phyloP scores from a whole-genome alignment of 2,888 invertebrate species.

The Drosophila robusta region DNA sequence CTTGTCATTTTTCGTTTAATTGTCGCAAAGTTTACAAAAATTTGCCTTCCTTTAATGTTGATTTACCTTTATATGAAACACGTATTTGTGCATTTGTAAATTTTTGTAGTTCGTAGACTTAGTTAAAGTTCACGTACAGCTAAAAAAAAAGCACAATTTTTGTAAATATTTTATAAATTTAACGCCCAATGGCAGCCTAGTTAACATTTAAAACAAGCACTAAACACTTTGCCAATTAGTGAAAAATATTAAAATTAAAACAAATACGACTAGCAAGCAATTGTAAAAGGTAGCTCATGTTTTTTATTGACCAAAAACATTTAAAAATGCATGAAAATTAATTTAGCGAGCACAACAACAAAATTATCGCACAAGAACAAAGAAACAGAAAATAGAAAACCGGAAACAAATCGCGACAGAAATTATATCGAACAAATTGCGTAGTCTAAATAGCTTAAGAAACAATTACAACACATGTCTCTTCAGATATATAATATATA shows the following conservation, averaged over 20 bases:
- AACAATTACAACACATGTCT: constrained; percentile 23
- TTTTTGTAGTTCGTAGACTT: constrained; percentile 74
- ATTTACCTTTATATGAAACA: constrained; percentile 26
- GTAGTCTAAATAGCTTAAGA: constrained; percentile 42
- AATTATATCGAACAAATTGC: constrained; percentile 44
- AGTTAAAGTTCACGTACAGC: constrained; percentile 61
- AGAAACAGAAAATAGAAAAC: constrained; percentile 6
- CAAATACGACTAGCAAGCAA: constrained; percentile 26
- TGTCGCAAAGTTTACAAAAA: constrained; percentile 46
- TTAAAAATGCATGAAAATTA: constrained; percentile 57
- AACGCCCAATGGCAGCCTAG: constrained; percentile 65
- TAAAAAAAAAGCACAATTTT: constrained; percentile 43
- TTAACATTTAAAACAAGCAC: constrained; percentile 67
- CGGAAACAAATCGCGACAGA: constrained; percentile 27
- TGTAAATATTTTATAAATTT: constrained; percentile 75
- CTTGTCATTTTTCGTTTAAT: constrained; percentile 49
- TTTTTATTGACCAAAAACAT: constrained; percentile 54
- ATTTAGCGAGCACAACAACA: constrained; percentile 49
- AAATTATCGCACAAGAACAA: constrained; percentile 37
- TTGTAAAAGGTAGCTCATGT: constrained; percentile 42
- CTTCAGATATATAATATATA: constrained; percentile 26
- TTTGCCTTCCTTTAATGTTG: constrained; percentile 50
- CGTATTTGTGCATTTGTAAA: constrained; percentile 66
- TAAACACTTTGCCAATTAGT: constrained; percentile 63
- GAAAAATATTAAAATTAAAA: constrained; percentile 30